Evolutionary conservation across 37 sponge, comb jelly and placozoan genomes (phyloP).

Genomic region (Cliona cf. orientalis): DNA sequence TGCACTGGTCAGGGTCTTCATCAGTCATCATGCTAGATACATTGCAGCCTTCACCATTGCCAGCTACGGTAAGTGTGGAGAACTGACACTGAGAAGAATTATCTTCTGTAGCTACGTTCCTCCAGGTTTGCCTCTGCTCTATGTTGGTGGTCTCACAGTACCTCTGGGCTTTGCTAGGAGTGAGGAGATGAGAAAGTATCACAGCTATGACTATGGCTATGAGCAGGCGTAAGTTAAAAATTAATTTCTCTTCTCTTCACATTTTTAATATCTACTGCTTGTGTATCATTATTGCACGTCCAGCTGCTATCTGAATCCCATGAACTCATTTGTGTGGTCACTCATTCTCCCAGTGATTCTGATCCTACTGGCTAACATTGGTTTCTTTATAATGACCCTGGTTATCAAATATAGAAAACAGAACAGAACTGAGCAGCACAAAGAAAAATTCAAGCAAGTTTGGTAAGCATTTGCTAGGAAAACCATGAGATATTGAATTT

Average conservation of each 20-base stretch:
- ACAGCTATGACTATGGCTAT: slow-evolving; percentile 19
- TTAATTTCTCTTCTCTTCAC: too few relatives aligned
- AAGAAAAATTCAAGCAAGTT: background rate
- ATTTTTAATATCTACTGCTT: background rate
- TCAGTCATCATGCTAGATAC: slow-evolving; percentile 5
- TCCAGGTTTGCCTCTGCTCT: slow-evolving; percentile 23
- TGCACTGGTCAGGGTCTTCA: slow-evolving; percentile 65
- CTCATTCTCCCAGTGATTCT: slow-evolving; percentile 69
- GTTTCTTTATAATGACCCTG: slow-evolving; percentile 61
- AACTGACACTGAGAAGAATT: too few relatives aligned
- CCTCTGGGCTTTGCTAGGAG: slow-evolving; percentile 20
- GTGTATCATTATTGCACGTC: background rate
- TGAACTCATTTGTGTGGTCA: slow-evolving; percentile 47
- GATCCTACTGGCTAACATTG: slow-evolving; percentile 58
- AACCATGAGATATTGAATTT: background rate
- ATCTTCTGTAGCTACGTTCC: too few relatives aligned
- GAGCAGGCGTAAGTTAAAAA: background rate
- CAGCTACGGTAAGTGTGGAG: slow-evolving; percentile 17
- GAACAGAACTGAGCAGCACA: background rate
- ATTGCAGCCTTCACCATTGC: slow-evolving; percentile 8
- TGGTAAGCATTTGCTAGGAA: slow-evolving; percentile 1
- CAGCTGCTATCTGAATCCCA: slow-evolving; percentile 53
- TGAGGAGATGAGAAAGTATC: too few relatives aligned
- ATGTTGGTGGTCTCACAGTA: slow-evolving; percentile 2
- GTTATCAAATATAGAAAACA: slow-evolving; percentile 36